phyloP scores from a whole-genome alignment of 2,113 vertebrate species.

The Telmatochromis brichardi region DNA sequence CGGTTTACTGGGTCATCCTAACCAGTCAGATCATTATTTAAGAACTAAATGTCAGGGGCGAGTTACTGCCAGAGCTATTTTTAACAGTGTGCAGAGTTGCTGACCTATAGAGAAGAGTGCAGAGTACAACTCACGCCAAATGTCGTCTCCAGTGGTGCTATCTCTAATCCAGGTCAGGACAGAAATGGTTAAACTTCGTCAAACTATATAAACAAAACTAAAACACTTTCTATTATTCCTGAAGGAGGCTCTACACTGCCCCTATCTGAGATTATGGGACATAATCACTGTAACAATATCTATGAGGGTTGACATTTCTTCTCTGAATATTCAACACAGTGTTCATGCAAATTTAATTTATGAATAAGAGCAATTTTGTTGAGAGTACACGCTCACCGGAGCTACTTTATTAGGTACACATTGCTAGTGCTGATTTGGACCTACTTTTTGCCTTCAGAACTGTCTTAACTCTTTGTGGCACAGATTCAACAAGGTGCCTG shows the following conservation, averaged over 20 bases:
- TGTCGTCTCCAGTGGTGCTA: background rate
- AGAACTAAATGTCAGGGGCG: slow-evolving; percentile 38
- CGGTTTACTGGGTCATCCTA: slow-evolving; percentile 7
- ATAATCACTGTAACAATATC: background rate
- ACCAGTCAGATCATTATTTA: slow-evolving; percentile 1
- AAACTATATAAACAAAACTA: background rate
- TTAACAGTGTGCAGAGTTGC: background rate
- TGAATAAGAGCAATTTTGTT: background rate
- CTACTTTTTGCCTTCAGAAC: background rate
- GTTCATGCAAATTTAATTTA: background rate
- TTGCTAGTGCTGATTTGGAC: background rate
- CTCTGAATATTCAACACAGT: background rate
- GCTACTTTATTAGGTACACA: background rate
- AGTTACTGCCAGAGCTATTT: slow-evolving; percentile 34
- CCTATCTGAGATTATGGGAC: background rate
- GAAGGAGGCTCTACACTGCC: background rate
- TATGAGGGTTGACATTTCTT: background rate
- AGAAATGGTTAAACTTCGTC: background rate
- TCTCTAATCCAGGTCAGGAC: background rate
- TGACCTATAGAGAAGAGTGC: background rate
- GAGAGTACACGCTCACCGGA: background rate
- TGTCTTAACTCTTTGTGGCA: background rate
- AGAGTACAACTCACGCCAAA: background rate
- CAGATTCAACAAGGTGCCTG: background rate
- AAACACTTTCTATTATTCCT: background rate